A percentile compares a stretch with the other conserved stretches of the same genome.
Evolutionary conservation across 2,113 vertebrate genomes (phyloP).

Genomic region (Orientallactaga bullata): DNA sequence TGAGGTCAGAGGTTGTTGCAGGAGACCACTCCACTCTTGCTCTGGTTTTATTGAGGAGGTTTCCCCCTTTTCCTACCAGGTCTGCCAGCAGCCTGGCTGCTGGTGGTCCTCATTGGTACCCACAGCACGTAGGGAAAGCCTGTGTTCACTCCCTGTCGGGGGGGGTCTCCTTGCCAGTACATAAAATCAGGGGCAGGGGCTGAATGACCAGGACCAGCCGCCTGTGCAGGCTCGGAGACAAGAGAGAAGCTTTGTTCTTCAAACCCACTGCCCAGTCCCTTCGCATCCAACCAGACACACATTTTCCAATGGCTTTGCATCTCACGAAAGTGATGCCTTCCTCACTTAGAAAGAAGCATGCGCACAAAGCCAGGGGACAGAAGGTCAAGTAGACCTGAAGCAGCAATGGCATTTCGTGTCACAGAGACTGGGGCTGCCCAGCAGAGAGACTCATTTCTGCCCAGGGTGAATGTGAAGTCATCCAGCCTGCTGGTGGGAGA

Average conservation of each 20-base stretch:
- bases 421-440: not conserved
- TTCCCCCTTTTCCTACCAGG: not conserved
- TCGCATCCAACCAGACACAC: not conserved
- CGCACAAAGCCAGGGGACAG: not conserved
- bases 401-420: not conserved
- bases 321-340: not conserved
- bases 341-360: not conserved
- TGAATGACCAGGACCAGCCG: not conserved
- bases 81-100: not conserved
- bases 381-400: not conserved
- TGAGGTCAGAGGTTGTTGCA: conserved; percentile 4
- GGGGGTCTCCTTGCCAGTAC: not conserved
- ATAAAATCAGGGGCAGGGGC: not conserved
- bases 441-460: not conserved
- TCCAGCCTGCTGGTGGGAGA: not conserved
- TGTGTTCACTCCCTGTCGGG: not conserved
- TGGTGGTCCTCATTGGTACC: not conserved
- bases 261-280: not conserved
- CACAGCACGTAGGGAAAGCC: not conserved
- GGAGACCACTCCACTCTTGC: not conserved
- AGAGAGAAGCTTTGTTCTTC: not conserved
- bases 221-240: not conserved
- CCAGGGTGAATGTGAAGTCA: fast-evolving
- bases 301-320: not conserved
- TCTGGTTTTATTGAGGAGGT: not conserved